Evolutionary conservation across 2,888 invertebrate species (phyloP).

Genomic region (Torymus aiolomorphi): DNA sequence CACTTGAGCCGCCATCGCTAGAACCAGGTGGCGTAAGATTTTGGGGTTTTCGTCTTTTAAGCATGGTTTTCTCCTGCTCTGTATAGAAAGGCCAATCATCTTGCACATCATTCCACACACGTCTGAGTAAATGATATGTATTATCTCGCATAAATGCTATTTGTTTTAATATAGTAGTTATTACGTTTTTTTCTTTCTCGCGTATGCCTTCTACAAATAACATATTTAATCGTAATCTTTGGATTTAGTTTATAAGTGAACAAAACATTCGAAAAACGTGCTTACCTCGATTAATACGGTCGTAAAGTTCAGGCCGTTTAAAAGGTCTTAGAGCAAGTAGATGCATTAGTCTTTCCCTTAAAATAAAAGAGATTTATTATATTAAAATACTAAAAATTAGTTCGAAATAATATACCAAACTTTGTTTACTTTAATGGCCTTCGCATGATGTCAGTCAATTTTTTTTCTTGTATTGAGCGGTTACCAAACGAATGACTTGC

Average conservation of each 20-base stretch:
- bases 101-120: slow-evolving; percentile 94
- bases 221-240: background rate
- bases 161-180: slow-evolving; percentile 87
- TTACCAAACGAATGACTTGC: slow-evolving; percentile 67
- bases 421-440: slow-evolving; percentile 84
- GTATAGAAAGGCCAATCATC: slow-evolving; percentile 96
- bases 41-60: slow-evolving; percentile 94
- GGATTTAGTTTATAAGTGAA: too few relatives aligned
- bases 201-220: slow-evolving; percentile 86
- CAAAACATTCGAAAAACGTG: background rate
- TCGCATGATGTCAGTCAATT: slow-evolving; percentile 81
- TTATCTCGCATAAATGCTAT: slow-evolving; percentile 91
- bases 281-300: slow-evolving; percentile 81
- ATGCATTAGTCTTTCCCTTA: slow-evolving; percentile 95
- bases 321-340: slow-evolving; percentile 93
- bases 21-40: slow-evolving; percentile 93
- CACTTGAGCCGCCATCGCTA: slow-evolving; percentile 86
- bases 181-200: slow-evolving; percentile 86
- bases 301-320: slow-evolving; percentile 93
- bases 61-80: slow-evolving; percentile 90
- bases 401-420: too few relatives aligned
- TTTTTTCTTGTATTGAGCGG: slow-evolving; percentile 69
- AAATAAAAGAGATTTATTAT: slow-evolving; percentile 1
- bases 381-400: background rate
- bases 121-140: slow-evolving; percentile 90